Conservation (phyloP, 2,113 vertebrate species). For the Chaetops frenatus region DNA sequence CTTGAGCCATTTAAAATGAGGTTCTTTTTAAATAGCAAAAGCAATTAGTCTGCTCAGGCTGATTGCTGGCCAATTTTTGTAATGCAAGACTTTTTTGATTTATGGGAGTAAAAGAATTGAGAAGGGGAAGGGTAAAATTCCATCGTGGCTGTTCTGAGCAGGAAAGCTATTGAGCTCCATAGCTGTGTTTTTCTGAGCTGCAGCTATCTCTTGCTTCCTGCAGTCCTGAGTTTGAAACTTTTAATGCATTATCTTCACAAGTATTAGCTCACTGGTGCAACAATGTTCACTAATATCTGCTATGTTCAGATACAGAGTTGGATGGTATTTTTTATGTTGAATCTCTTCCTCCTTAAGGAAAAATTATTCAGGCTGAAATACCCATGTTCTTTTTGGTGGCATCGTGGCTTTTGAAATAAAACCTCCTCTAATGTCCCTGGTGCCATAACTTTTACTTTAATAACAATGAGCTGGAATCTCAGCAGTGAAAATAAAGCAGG, state of each 20-base stretch:
- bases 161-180: not conserved
- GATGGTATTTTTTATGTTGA: not conserved
- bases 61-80: constrained; percentile 39
- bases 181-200: not conserved
- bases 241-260: not conserved
- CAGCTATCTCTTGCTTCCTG: not conserved
- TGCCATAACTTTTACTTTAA: not conserved
- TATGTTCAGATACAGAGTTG: not conserved
- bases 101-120: not conserved
- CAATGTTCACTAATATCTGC: not conserved
- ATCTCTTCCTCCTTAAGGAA: not conserved
- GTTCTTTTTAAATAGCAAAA: constrained; percentile 51
- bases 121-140: not conserved
- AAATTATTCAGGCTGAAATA: not conserved
- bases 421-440: not conserved
- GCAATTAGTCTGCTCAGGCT: constrained; percentile 52
- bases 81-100: constrained; percentile 35
- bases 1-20: constrained; percentile 61
- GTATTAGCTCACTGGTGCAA: not conserved
- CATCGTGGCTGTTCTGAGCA: not conserved
- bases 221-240: not conserved
- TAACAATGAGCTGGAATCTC: not conserved
- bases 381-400: rapidly evolving
- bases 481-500: not conserved
- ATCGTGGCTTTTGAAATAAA: constrained; percentile 12